Base-by-base conservation (phyloP, 2,113 vertebrate genomes). In the Oreocharis arfaki region DNA sequence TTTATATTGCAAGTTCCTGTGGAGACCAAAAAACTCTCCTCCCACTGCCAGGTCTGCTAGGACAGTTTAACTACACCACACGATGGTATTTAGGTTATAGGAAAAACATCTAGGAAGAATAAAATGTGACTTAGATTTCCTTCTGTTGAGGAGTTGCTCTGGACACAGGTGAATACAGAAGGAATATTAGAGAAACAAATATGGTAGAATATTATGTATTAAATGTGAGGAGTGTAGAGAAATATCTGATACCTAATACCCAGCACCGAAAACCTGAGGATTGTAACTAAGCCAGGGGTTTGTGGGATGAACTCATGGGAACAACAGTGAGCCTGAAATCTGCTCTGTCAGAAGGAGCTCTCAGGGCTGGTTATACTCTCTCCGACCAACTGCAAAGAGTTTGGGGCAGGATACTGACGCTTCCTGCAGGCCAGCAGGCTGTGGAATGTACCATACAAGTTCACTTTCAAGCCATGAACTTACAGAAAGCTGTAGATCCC, bases 51-150 rank as follows among this genome's bases (percentile, higher is more conserved):
- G 55, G 33, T 16, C 60, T 69, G 53, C 23, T 20, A 5, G 1
- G 24, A 69, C 50, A 59, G 27, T 56, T 46, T 5, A 49, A 30
- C 27, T 6, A 7, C 7, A 70, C 20, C 42, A 42, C 57, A 24
- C 4, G 33, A 71, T 16, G 37, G 6, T 32, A 59, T 55, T 59
- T 42, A 52, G 0, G 0, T 6, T 20, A 11, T 0, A 74, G 56
- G 18, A 74, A 42, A 74, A 70, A 59, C 8, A 47, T 3, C 24
- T 7, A 70, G 19, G 50, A 61, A 44, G 57, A 61, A 44, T 9
- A 70, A 86, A 77, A 61, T 1, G 2, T 13, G 28, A 84, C 39
- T 57, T 8, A 24, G 8, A 12, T 67, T 67, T 55, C 84, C 65
- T 82, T 70, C 15, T 87, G 39, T 6, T 19, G 33, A 53, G 41